Base-by-base conservation (phyloP, 64 coral and sea anemone genomes). In the Hydrozoanthus tunicans region DNA sequence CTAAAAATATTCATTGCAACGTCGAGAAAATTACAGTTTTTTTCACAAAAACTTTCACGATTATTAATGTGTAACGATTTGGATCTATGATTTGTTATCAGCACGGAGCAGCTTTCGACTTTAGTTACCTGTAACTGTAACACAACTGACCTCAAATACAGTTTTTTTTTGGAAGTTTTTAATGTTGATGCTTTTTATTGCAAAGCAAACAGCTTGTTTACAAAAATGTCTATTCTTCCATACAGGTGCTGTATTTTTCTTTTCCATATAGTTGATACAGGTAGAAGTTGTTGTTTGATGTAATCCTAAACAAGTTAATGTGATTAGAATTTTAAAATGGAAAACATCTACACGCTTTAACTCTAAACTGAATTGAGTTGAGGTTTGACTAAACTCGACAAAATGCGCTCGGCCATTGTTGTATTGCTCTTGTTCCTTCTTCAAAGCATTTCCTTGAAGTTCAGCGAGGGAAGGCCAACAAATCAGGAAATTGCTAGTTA, bases 261-360 rank as follows among this genome's bases (percentile, higher is more conserved):
- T 61, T 62, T 80, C 78, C 58, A 80, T 59, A 80, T 80, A 80
- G 25, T 62, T 27, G 61, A 12, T 80, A 25, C 78, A 15, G 78
- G 78, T 80, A 60, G 61, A 80, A 11, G 58, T 80, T 80, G 78
- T 80, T 80, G 78, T 80, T 80, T 80, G 78, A 80, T 80, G 78
- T 80, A 80, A 80, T 80, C 24, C 78, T 4, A 80, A 80, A 80
- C 78, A 80, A 80, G 61, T 24, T 80, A 80, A 80, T 80, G n/a
- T 58, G 78, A 61, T 80, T 80, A 26, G 56, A 80, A 25, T 9
- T 80, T 80, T 80, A 58, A 80, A 80, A 80, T 26, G 8, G 2
- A 43, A 43, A 43, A 77, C 78, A 23, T 59, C 7, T 80, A 7
- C 14, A 62, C 57, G 58, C 23, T 56, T 59, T 8, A 62, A 59